These are phyloP conservation scores for Drosophila merina DNA, from an alignment of 2,888 invertebrate genomes.

Conservation along the genomic window DNA sequence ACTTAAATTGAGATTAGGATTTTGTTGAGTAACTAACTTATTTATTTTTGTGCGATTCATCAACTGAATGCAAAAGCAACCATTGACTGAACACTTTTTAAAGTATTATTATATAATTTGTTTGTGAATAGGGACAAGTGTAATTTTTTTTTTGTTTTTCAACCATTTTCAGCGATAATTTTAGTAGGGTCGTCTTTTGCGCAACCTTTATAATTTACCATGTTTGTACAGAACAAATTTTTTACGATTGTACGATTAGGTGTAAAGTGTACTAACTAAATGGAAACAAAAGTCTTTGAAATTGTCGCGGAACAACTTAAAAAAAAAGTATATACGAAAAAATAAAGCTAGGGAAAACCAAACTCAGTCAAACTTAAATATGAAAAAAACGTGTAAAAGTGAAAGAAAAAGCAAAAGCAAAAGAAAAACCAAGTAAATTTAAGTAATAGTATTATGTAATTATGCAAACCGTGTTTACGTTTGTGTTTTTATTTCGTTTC, in stretches of 20 bases:
- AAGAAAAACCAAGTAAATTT: slow-evolving; percentile 56
- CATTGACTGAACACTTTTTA: slow-evolving; percentile 75
- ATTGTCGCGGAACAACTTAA: slow-evolving; percentile 70
- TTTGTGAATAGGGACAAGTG: slow-evolving; percentile 65
- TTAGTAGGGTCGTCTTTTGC: slow-evolving; percentile 29
- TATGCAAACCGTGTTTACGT: slow-evolving; percentile 55
- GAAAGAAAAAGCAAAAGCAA: slow-evolving; percentile 6
- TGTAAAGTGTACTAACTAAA: slow-evolving; percentile 69
- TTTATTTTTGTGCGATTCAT: slow-evolving; percentile 64
- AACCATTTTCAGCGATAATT: slow-evolving; percentile 39
- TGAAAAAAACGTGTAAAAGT: slow-evolving; percentile 15
- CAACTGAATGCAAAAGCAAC: slow-evolving; percentile 59
- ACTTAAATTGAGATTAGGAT: slow-evolving; percentile 60
- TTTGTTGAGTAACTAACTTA: slow-evolving; percentile 62
- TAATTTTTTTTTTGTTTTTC: slow-evolving; percentile 39
- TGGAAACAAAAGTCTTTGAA: slow-evolving; percentile 72
- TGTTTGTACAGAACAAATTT: slow-evolving; percentile 66
- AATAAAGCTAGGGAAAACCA: slow-evolving; percentile 30
- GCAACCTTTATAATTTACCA: slow-evolving; percentile 35
- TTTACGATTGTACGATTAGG: slow-evolving; percentile 68
- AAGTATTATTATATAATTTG: slow-evolving; percentile 72
- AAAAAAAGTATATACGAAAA: slow-evolving; percentile 28
- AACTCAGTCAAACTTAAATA: slow-evolving; percentile 43
- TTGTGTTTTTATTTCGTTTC: slow-evolving; percentile 59
- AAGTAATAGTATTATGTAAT: slow-evolving; percentile 74